Percentiles rank a stretch among this genome's conserved stretches.
Conservation (phyloP, 2,797 vertebrate species). For the Prunella strophiata region DNA sequence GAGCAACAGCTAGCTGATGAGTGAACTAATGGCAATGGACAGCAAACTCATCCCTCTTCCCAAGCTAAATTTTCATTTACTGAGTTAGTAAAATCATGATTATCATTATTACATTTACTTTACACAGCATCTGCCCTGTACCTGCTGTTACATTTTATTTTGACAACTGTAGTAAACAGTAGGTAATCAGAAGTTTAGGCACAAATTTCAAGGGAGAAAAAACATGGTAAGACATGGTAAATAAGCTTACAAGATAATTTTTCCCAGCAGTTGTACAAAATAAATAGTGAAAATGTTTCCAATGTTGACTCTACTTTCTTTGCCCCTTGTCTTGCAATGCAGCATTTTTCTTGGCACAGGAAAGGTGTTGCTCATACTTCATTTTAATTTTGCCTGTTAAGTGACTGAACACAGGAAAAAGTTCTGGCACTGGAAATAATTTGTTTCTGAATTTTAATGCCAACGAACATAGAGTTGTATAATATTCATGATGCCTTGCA, state of each 20-base stretch:
- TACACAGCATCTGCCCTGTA: conserved; percentile 39
- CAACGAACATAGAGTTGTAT: neutral
- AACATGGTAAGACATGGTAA: neutral
- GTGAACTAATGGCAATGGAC: conserved; percentile 60
- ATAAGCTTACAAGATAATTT: neutral
- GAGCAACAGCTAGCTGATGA: conserved; percentile 63
- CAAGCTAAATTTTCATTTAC: conserved; percentile 61
- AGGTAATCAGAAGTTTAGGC: neutral
- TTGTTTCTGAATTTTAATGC: conserved; percentile 36
- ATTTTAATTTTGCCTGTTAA: conserved; percentile 8
- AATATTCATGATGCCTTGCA: neutral
- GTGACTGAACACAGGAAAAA: neutral
- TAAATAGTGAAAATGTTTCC: neutral
- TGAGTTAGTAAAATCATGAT: conserved; percentile 60
- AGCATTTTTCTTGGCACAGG: neutral
- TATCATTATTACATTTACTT: conserved; percentile 68
- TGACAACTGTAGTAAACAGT: neutral
- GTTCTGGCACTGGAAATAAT: neutral
- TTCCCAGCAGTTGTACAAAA: neutral
- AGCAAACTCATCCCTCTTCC: conserved; percentile 69
- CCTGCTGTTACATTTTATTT: conserved; percentile 43
- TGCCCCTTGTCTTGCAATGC: neutral
- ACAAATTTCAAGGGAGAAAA: conserved; percentile 27
- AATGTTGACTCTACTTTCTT: neutral
- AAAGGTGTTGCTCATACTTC: neutral